These are phyloP conservation scores for Archivesica marissinica DNA, from an alignment of 1,140 invertebrate genomes.

Conservation along the genomic window DNA sequence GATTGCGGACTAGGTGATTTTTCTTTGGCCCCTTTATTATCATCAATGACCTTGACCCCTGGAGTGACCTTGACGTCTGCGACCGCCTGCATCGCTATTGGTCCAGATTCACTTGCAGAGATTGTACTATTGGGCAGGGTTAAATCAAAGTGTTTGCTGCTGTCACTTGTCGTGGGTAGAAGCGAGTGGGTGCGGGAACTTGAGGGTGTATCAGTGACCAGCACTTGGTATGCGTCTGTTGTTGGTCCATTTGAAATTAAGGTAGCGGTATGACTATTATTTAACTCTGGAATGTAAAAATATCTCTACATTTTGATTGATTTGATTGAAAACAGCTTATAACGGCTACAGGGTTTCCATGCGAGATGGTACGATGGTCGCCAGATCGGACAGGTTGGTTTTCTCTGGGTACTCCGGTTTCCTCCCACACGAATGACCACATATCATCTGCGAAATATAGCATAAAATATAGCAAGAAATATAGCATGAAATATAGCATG, in stretches of 20 bases:
- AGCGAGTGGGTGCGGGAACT: not conserved
- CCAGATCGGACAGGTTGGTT: no score
- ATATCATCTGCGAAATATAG: no score
- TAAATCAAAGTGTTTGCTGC: constrained; percentile 17
- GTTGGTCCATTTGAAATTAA: constrained; percentile 49
- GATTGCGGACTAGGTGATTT: constrained; percentile 44
- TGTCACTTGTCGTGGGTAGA: not conserved
- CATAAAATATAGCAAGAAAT: no score
- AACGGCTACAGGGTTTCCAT: no score
- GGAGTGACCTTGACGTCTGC: not conserved
- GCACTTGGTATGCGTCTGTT: constrained; percentile 35
- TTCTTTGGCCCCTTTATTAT: constrained; percentile 27
- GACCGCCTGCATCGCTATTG: not conserved
- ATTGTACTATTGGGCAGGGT: not conserved
- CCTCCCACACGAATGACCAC: no score
- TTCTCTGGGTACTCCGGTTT: no score
- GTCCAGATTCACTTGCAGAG: not conserved
- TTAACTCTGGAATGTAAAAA: not conserved
- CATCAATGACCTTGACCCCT: not conserved
- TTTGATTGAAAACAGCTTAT: no score
- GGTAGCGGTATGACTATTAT: not conserved
- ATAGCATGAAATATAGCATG: no score
- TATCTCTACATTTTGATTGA: no score
- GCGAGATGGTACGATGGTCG: no score
- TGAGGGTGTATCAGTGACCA: constrained; percentile 21